Evolutionary conservation across 37 sponge, comb jelly and placozoan species (phyloP).

Genomic region (Diacarnus erythraeanus): DNA sequence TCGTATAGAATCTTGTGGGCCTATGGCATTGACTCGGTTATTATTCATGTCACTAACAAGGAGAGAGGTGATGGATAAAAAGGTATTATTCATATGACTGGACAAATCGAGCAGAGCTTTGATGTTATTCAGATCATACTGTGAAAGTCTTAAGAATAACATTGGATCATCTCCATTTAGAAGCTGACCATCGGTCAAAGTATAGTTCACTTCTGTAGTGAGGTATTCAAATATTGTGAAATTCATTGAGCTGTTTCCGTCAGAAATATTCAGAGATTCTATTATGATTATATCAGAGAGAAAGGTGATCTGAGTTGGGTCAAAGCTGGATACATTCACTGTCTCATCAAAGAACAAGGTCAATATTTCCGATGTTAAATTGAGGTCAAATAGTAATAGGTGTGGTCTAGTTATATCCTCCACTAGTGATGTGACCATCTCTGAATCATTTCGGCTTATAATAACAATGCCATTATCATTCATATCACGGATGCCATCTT

Average conservation of each 20-base stretch:
- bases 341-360: constrained; percentile 87
- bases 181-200: constrained; percentile 45
- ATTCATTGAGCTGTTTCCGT: constrained; percentile 31
- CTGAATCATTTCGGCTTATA: constrained; percentile 24
- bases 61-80: constrained; percentile 44
- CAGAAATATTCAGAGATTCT: constrained; percentile 10
- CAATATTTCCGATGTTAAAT: constrained; percentile 66
- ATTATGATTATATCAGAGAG: constrained; percentile 6
- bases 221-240: constrained; percentile 33
- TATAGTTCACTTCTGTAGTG: constrained; percentile 51
- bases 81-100: constrained; percentile 42
- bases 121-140: constrained; percentile 72
- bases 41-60: constrained; percentile 76
- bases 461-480: constrained; percentile 67
- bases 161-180: constrained; percentile 56
- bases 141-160: constrained; percentile 47
- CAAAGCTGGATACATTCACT: constrained; percentile 71
- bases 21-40: constrained; percentile 47
- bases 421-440: constrained; percentile 27
- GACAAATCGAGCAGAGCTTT: constrained; percentile 55
- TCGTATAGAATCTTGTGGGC: constrained; percentile 20
- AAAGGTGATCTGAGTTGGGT: constrained; percentile 56
- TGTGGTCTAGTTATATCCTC: constrained; percentile 47
- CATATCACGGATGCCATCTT: constrained; percentile 70
- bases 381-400: constrained; percentile 58